Conservation (phyloP, 1,140 invertebrate species). For the Rhizoglyphus robini region DNA sequence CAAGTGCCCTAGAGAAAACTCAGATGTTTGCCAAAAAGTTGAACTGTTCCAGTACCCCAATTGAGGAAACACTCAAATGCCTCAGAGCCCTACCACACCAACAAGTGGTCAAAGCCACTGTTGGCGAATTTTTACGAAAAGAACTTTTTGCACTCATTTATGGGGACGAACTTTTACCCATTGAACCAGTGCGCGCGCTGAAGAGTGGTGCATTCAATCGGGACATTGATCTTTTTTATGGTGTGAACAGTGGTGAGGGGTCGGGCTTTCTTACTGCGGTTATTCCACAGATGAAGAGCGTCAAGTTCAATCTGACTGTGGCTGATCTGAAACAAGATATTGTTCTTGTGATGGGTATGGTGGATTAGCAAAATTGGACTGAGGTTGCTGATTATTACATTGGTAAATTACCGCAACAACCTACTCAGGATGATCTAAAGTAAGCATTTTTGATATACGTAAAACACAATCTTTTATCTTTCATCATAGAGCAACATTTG, state of each 20-base stretch:
- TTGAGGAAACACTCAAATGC: neutral
- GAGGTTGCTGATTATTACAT: neutral
- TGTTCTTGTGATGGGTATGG: neutral
- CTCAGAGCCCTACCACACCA: neutral
- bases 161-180: neutral
- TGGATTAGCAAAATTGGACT: neutral
- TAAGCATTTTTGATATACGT: no score
- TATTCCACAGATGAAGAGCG: neutral
- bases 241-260: neutral
- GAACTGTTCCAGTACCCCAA: no score
- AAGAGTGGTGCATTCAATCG: neutral
- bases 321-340: neutral
- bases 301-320: neutral
- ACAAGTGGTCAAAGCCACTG: neutral
- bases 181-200: neutral
- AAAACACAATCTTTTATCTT: no score
- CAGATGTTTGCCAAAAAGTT: neutral
- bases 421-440: neutral
- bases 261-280: neutral
- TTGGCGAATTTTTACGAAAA: no score
- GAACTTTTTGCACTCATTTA: neutral
- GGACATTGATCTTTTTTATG: neutral
- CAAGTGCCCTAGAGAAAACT: slow-evolving; percentile 60
- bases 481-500: no score
- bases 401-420: neutral